Evolutionary conservation across 2,888 invertebrate genomes (phyloP), one percentile per base, ranked within the genome.

Genomic region (Geotrupes spiniger): DNA sequence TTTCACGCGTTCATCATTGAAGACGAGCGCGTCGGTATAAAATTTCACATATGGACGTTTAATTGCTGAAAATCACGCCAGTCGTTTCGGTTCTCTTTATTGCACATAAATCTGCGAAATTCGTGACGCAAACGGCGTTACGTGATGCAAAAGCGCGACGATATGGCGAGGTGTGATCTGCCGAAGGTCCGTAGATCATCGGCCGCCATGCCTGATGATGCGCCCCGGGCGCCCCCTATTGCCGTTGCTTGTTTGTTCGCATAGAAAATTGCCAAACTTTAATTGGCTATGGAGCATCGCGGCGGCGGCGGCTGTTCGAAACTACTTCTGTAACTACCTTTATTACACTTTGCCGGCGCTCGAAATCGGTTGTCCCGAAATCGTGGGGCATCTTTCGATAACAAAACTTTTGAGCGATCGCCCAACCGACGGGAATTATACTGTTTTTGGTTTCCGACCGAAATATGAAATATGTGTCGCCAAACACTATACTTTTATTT

Each of bases 211-310:
- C 40, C 40, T 36, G 40, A 46, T 46, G 46, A 46, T 46, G 46
- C 46, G 41, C 46, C 36, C 46, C 46, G 40, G 46, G 46, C 46
- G 36, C 41, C 48, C 51, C 47, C 41, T 51, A 37, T 47, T 49
- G 48, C 43, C 46, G 33, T 46, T 51, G 39, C 40, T 51, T 53
- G 53, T 50, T 51, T 53, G 57, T 53, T 55, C 57, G 60, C 56
- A 53, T 59, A 61, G 62, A 61, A 62, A 62, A 62, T 62, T 62
- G 60, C 59, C 58, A 60, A 61, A 62, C 62, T 62, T 62, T 62
- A 62, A 61, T 62, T 61, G 59, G 60, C 58, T 62, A 51, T 51
- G 49, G 58, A 53, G 51, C 48, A 52, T 42, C 51, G 52, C 52
- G 46, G 50, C 46, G 33, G 50, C 52, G 46, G 42, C 51, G 45